Conservation (phyloP, 1,140 invertebrate species). For the Cardiocondyla obscurior region DNA sequence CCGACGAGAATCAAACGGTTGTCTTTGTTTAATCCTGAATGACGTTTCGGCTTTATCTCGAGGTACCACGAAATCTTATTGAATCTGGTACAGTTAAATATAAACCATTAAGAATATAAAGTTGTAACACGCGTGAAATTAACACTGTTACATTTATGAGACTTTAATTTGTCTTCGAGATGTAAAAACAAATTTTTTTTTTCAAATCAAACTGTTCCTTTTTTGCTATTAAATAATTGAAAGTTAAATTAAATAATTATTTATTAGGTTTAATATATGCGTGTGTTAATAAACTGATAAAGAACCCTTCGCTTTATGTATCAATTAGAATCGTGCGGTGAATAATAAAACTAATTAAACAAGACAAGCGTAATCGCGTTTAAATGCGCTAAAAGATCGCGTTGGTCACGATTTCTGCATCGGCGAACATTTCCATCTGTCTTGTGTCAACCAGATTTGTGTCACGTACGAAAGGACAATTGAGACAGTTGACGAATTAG, state of each 20-base stretch:
- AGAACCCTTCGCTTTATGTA: neutral
- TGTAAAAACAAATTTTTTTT: neutral
- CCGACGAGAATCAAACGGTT: neutral
- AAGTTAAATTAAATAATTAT: too few relatives aligned
- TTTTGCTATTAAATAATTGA: too few relatives aligned
- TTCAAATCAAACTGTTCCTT: neutral
- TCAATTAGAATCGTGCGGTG: neutral
- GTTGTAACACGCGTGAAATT: neutral
- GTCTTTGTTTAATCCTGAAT: slow-evolving; percentile 31
- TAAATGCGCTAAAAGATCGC: neutral
- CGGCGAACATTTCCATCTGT: neutral
- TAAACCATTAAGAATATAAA: neutral
- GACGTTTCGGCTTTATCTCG: neutral
- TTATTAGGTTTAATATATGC: neutral
- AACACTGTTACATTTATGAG: neutral
- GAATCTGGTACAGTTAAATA: neutral
- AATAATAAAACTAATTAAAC: neutral
- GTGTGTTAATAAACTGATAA: neutral
- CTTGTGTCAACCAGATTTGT: slow-evolving; percentile 30
- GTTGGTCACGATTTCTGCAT: slow-evolving; percentile 38
- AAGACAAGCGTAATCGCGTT: neutral
- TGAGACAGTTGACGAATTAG: slow-evolving; percentile 53
- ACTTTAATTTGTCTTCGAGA: neutral
- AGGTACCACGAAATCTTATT: neutral
- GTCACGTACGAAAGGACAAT: slow-evolving; percentile 55